Evolutionary conservation across 2,888 invertebrate genomes (phyloP).

Genomic region (Scaptomyza flava): DNA sequence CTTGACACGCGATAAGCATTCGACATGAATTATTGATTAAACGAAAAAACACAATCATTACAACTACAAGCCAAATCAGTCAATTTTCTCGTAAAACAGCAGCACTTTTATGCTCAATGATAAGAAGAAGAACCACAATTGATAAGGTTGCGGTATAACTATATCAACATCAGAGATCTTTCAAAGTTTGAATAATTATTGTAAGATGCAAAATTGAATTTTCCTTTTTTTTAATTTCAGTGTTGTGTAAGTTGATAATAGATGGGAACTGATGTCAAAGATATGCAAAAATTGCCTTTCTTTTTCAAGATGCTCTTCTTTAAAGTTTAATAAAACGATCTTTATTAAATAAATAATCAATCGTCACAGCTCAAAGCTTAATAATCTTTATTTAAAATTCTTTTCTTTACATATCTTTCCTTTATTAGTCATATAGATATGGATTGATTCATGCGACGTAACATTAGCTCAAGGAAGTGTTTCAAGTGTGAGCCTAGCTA

Average conservation of each 20-base stretch:
- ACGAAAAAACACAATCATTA: background rate
- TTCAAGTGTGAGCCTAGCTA: slow-evolving; percentile 17
- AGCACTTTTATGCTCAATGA: background rate
- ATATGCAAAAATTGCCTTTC: background rate
- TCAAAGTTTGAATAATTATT: background rate
- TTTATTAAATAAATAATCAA: too few relatives aligned
- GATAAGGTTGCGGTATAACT: slow-evolving; percentile 11
- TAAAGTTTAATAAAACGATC: too few relatives aligned
- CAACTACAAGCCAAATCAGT: too few relatives aligned
- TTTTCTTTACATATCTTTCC: too few relatives aligned
- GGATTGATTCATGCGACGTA: slow-evolving; percentile 12
- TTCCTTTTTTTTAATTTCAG: background rate
- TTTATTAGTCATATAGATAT: background rate
- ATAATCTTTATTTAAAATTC: background rate
- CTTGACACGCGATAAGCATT: slow-evolving; percentile 49
- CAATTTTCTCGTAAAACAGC: too few relatives aligned
- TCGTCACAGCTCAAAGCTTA: too few relatives aligned
- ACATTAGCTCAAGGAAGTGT: slow-evolving; percentile 19
- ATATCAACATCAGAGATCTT: slow-evolving; percentile 22
- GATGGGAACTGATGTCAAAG: background rate
- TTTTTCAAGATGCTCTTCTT: background rate
- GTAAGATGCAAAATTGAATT: background rate
- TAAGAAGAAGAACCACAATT: slow-evolving; percentile 3
- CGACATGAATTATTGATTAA: slow-evolving; percentile 64
- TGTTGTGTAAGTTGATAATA: background rate